Evolutionary conservation across 2,113 vertebrate species (phyloP).

Genomic region (Ictalurus punctatus): DNA sequence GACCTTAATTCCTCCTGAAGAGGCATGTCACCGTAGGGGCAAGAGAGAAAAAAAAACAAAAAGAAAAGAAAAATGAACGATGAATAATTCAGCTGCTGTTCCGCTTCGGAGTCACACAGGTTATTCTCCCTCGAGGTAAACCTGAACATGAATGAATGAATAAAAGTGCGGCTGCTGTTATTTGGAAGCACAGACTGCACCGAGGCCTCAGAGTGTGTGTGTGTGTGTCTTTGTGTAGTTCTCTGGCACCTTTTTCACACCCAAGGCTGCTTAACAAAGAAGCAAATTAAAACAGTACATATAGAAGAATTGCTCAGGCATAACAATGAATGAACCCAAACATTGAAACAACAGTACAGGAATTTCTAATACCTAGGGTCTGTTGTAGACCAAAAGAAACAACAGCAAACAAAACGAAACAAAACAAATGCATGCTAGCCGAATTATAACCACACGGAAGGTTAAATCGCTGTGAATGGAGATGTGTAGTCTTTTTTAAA

Average conservation of each 20-base stretch:
- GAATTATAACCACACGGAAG: not conserved
- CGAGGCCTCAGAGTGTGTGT: not conserved
- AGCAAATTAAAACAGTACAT: not conserved
- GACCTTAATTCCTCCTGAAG: constrained; percentile 21
- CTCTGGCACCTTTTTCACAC: not conserved
- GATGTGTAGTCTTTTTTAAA: not conserved
- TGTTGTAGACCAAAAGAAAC: not conserved
- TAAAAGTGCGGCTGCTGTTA: not conserved
- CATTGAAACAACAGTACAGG: not conserved
- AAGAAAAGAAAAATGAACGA: not conserved
- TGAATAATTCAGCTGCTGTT: constrained; percentile 14
- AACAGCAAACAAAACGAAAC: too few relatives aligned
- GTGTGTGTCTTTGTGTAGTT: not conserved
- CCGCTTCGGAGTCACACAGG: not conserved
- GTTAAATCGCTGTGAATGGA: not conserved
- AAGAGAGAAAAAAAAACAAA: not conserved
- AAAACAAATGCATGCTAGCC: not conserved
- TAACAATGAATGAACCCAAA: not conserved
- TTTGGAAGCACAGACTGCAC: not conserved
- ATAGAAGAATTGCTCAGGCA: not conserved
- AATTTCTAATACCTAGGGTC: not conserved
- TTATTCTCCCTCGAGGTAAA: not conserved
- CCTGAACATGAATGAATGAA: constrained; percentile 8
- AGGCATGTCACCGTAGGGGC: not conserved
- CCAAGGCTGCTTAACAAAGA: not conserved